Conservation (phyloP, 2,888 invertebrate genomes). For the Drosophila mercatorum region DNA sequence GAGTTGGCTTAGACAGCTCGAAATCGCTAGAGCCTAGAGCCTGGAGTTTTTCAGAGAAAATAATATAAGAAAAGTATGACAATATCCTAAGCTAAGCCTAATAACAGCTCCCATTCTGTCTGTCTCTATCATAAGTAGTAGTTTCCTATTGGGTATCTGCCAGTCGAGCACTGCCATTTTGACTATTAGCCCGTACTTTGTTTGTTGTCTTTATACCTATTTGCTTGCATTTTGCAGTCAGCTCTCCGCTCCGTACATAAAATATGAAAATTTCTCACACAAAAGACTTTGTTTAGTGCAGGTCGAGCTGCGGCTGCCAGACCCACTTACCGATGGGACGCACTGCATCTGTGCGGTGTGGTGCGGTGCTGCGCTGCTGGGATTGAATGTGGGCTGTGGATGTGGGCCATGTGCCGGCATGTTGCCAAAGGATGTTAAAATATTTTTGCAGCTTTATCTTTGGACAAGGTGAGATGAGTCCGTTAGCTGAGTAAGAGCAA, state of each 20-base stretch:
- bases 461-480: slow-evolving; percentile 45
- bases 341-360: slow-evolving; percentile 41
- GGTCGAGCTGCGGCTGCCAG: slow-evolving; percentile 59
- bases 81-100: too few relatives aligned
- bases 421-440: slow-evolving; percentile 79
- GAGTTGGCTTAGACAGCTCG: too few relatives aligned
- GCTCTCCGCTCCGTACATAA: slow-evolving; percentile 59
- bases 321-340: slow-evolving; percentile 51
- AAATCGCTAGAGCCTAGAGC: too few relatives aligned
- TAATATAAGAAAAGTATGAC: too few relatives aligned
- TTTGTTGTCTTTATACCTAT: slow-evolving; percentile 17
- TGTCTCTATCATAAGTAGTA: background rate
- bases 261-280: slow-evolving; percentile 73
- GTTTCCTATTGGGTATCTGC: background rate
- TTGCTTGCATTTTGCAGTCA: slow-evolving; percentile 25
- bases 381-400: slow-evolving; percentile 15
- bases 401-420: slow-evolving; percentile 47
- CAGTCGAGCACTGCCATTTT: background rate
- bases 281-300: slow-evolving; percentile 72
- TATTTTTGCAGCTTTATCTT: slow-evolving; percentile 81
- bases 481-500: background rate
- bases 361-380: slow-evolving; percentile 1
- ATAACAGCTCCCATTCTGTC: background rate
- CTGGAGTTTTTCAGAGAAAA: too few relatives aligned
- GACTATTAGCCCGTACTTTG: background rate